Conservation (phyloP, 2,888 invertebrate genomes). For the Cephus pulcher region DNA sequence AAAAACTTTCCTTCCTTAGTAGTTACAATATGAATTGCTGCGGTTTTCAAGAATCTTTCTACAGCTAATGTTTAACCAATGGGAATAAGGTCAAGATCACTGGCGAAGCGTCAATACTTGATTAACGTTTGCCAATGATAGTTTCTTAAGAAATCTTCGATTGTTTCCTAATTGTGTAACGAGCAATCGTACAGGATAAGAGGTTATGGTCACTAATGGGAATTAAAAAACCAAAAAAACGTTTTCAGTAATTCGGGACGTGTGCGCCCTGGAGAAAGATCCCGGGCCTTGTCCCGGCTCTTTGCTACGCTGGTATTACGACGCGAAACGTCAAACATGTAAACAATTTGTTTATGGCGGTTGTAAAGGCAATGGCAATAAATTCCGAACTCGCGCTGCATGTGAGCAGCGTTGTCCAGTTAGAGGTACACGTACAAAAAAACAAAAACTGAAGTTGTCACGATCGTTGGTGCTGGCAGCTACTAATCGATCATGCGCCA, state of each 20-base stretch:
- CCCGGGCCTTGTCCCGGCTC: slow-evolving; percentile 66
- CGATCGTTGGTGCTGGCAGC: slow-evolving; percentile 18
- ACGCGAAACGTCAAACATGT: slow-evolving; percentile 64
- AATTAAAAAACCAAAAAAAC: not conserved
- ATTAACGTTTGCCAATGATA: not conserved
- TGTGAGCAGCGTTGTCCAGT: slow-evolving; percentile 60
- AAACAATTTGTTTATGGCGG: slow-evolving; percentile 69
- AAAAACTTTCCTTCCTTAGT: not conserved
- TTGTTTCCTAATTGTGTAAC: not conserved
- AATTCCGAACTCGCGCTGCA: slow-evolving; percentile 61
- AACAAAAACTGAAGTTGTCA: slow-evolving; percentile 15
- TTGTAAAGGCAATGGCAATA: slow-evolving; percentile 68
- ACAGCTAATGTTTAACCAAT: not conserved
- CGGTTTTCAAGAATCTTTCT: not conserved
- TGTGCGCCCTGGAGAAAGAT: slow-evolving; percentile 62
- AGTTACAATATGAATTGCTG: not conserved
- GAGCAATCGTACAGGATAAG: not conserved
- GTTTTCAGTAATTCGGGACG: slow-evolving; percentile 53
- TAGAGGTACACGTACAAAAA: slow-evolving; percentile 47
- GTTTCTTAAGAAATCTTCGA: not conserved
- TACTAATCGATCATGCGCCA: slow-evolving; percentile 15
- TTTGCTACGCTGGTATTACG: slow-evolving; percentile 68
- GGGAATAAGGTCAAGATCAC: not conserved
- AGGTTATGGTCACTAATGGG: not conserved
- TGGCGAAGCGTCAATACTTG: not conserved